These are phyloP conservation scores for Bradypodion ventrale DNA, from an alignment of 2,797 vertebrate species.

Conservation along the genomic window DNA sequence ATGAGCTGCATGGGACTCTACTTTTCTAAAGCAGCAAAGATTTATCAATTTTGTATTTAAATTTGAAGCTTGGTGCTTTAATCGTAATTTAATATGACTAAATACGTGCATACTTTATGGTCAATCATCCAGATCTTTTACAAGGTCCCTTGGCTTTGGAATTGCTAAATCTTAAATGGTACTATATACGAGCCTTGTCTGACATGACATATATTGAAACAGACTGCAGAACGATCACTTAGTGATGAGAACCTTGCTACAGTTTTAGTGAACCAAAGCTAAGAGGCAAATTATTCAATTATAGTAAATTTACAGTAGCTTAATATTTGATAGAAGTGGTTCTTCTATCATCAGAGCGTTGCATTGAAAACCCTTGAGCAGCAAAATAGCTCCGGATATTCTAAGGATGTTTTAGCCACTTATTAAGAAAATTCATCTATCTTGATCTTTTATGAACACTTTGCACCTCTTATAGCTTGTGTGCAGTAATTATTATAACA, in stretches of 20 bases:
- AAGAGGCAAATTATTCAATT: slow-evolving; percentile 84
- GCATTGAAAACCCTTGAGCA: slow-evolving; percentile 75
- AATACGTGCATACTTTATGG: slow-evolving; percentile 79
- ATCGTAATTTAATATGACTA: slow-evolving; percentile 79
- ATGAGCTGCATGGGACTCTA: slow-evolving; percentile 43
- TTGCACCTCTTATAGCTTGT: slow-evolving; percentile 52
- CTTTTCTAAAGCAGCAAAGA: slow-evolving; percentile 68
- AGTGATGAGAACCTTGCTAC: slow-evolving; percentile 76
- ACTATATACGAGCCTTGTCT: slow-evolving; percentile 72
- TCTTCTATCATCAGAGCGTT: slow-evolving; percentile 77
- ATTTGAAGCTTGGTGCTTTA: slow-evolving; percentile 69
- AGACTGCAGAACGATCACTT: slow-evolving; percentile 73
- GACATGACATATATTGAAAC: slow-evolving; percentile 79
- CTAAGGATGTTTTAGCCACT: slow-evolving; percentile 74
- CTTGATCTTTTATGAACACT: slow-evolving; percentile 69
- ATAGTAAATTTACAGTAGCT: slow-evolving; percentile 83
- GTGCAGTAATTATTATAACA: slow-evolving; percentile 38
- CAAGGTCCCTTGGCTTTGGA: slow-evolving; percentile 76
- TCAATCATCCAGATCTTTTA: slow-evolving; percentile 78
- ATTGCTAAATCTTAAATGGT: slow-evolving; percentile 73
- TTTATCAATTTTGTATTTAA: slow-evolving; percentile 73
- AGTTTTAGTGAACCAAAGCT: slow-evolving; percentile 81
- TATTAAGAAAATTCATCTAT: slow-evolving; percentile 77
- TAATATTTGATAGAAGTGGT: slow-evolving; percentile 82
- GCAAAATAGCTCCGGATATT: slow-evolving; percentile 73